These are phyloP conservation scores for Cyphomyrus plagiostoma DNA, from an alignment of 2,113 vertebrate genomes.

Conservation along the genomic window DNA sequence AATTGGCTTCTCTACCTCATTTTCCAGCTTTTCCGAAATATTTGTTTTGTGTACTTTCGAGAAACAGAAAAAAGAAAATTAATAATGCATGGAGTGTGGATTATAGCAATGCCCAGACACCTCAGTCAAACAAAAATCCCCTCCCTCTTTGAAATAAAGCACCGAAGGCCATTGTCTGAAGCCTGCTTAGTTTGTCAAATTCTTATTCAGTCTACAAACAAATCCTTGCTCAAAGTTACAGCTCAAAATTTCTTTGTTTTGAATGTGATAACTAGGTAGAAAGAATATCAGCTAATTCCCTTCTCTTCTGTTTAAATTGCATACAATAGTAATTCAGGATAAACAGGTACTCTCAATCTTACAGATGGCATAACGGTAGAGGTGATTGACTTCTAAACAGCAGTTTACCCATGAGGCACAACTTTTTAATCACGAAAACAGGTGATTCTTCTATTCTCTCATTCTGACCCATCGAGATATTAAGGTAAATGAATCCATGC, in stretches of 20 bases:
- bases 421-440: background rate
- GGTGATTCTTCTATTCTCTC: background rate
- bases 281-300: background rate
- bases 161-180: background rate
- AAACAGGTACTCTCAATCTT: background rate
- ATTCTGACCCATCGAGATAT: background rate
- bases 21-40: constrained; percentile 9
- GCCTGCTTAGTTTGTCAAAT: background rate
- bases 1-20: constrained; percentile 1
- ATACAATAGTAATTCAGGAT: background rate
- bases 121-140: background rate
- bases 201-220: background rate
- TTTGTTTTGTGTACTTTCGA: constrained; percentile 8
- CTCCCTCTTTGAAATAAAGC: background rate
- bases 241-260: background rate
- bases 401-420: background rate
- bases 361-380: background rate
- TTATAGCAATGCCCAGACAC: background rate
- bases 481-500: background rate
- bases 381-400: background rate
- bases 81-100: constrained; percentile 20
- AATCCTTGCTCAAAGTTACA: background rate
- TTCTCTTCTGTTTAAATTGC: background rate
- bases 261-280: background rate
- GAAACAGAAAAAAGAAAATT: constrained; percentile 12